Conservation (phyloP, 2,888 invertebrate species). For the Fragum whitleyi region DNA sequence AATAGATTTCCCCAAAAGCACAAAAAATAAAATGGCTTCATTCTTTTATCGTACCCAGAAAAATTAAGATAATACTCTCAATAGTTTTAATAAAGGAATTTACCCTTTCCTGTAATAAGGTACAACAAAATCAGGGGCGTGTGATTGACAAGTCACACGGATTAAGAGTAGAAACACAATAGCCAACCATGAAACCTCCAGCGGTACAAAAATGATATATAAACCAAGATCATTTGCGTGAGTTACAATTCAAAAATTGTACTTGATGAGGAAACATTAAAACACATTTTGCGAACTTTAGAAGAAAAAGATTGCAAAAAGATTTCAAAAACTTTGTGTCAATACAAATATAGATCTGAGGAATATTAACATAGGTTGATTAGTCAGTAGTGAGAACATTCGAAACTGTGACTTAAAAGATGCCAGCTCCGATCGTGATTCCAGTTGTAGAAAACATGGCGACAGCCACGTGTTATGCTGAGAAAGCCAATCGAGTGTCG, state of each 20-base stretch:
- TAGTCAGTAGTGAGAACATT: neutral
- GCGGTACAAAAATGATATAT: neutral
- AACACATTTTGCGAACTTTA: neutral
- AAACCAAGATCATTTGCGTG: neutral
- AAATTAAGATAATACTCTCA: too few relatives aligned
- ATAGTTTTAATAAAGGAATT: too few relatives aligned
- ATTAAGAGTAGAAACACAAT: neutral
- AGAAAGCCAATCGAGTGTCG: constrained; percentile 53
- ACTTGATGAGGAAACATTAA: neutral
- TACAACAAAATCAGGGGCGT: too few relatives aligned
- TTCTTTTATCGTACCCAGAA: too few relatives aligned
- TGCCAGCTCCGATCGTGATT: constrained; percentile 57
- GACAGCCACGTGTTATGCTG: constrained; percentile 51
- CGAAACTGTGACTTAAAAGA: neutral
- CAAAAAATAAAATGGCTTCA: too few relatives aligned
- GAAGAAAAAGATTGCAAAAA: neutral
- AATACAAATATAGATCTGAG: too few relatives aligned
- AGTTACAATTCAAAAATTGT: neutral
- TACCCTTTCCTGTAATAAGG: too few relatives aligned
- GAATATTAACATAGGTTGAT: neutral
- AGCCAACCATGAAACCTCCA: neutral
- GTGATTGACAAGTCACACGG: neutral
- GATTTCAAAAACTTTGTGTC: too few relatives aligned
- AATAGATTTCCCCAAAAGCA: too few relatives aligned
- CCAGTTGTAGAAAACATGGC: constrained; percentile 52